These are phyloP conservation scores for Sesia apiformis DNA, from an alignment of 2,888 invertebrate genomes.

Conservation along the genomic window DNA sequence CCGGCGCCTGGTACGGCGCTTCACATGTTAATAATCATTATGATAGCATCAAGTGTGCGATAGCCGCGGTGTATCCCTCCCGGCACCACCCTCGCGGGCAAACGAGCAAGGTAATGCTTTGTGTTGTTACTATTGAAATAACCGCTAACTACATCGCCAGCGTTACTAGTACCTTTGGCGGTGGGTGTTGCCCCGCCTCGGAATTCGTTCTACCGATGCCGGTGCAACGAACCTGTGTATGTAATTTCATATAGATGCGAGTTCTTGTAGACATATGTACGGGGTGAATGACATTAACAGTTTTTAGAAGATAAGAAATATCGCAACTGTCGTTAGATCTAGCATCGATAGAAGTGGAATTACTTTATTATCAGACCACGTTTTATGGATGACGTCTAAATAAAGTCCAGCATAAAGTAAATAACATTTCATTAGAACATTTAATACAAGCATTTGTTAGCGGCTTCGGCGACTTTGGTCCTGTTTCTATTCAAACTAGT, in stretches of 20 bases:
- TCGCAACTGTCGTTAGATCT: no score
- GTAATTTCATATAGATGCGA: neutral
- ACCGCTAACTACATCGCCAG: neutral
- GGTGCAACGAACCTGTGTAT: constrained; percentile 19
- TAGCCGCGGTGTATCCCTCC: constrained; percentile 47
- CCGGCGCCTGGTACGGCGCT: constrained; percentile 57
- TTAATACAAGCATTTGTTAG: no score
- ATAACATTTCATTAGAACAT: neutral
- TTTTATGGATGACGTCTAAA: no score
- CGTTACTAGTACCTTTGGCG: neutral
- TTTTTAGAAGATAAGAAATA: no score
- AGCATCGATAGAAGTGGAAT: no score
- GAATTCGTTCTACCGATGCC: constrained; percentile 18
- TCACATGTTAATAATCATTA: constrained; percentile 74
- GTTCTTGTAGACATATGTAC: no score
- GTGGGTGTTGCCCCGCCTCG: constrained; percentile 24
- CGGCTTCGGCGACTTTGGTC: no score
- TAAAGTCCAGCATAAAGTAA: neutral
- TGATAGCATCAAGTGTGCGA: constrained; percentile 73
- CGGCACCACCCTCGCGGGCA: constrained; percentile 22
- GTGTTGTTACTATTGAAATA: constrained; percentile 15
- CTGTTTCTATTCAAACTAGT: no score
- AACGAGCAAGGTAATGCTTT: constrained; percentile 17
- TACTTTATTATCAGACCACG: no score
- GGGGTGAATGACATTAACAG: no score